Conservation (phyloP, 2,113 vertebrate species). For the Zeus faber region DNA sequence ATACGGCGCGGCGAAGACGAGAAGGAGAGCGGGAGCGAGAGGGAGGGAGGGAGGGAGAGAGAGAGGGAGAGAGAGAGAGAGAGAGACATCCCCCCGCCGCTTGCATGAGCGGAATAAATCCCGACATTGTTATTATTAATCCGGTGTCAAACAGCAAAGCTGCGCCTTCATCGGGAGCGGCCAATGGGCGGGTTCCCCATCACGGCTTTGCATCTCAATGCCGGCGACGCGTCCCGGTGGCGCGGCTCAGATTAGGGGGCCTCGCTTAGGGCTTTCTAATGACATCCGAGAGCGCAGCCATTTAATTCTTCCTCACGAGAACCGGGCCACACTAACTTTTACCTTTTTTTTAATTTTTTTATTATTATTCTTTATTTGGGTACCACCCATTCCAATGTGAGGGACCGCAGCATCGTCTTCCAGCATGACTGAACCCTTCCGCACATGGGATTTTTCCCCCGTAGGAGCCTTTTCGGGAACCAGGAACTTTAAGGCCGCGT, state of each 20-base stretch:
- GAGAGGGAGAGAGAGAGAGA: constrained; percentile 13
- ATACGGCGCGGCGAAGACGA: constrained; percentile 6
- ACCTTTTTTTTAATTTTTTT: constrained; percentile 1
- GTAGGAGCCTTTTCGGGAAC: too few relatives aligned
- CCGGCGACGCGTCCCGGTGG: constrained; percentile 9
- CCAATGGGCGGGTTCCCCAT: constrained; percentile 29
- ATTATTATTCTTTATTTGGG: too few relatives aligned
- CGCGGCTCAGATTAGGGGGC: constrained; percentile 48
- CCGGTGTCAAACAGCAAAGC: constrained; percentile 64
- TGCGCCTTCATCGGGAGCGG: constrained; percentile 30
- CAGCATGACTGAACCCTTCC: too few relatives aligned
- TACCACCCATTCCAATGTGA: too few relatives aligned
- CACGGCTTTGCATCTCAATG: constrained; percentile 64
- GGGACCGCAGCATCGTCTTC: too few relatives aligned
- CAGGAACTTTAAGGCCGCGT: too few relatives aligned
- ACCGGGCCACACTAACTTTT: too few relatives aligned
- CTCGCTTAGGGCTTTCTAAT: constrained; percentile 58
- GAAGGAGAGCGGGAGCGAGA: constrained; percentile 5
- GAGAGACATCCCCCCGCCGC: constrained; percentile 25
- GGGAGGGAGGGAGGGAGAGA: constrained; percentile 5
- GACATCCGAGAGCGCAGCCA: constrained; percentile 21
- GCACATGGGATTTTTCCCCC: too few relatives aligned
- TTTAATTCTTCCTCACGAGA: background rate
- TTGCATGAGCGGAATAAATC: constrained; percentile 53
- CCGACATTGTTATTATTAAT: constrained; percentile 67